A percentile compares a stretch with the other conserved stretches of the same genome.
Conservation (phyloP, 1,140 invertebrate genomes). For the Drosophila repleta region DNA sequence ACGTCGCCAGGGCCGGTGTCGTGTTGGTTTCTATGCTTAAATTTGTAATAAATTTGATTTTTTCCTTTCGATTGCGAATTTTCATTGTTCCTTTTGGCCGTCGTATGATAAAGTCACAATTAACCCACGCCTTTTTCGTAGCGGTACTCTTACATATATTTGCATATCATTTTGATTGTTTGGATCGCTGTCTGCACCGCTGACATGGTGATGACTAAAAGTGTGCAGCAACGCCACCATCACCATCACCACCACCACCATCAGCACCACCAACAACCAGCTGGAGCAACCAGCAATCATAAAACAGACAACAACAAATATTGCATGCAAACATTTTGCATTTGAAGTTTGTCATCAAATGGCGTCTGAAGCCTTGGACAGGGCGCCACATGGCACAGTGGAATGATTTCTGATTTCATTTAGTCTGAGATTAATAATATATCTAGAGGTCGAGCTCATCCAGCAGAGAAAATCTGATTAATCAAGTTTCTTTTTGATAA, state of each 20-base stretch:
- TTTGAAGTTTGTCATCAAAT: conserved; percentile 81
- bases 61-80: conserved; percentile 80
- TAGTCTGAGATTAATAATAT: background rate
- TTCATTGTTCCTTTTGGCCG: conserved; percentile 56
- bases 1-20: conserved; percentile 48
- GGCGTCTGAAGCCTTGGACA: conserved; percentile 55
- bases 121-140: conserved; percentile 83
- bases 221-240: conserved; percentile 58
- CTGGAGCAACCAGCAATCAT: conserved; percentile 60
- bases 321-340: conserved; percentile 73
- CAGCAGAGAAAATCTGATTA: too few relatives aligned
- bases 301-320: conserved; percentile 57
- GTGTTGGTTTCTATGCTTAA: conserved; percentile 76
- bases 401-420: background rate
- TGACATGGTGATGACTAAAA: conserved; percentile 78
- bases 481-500: too few relatives aligned
- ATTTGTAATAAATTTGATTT: conserved; percentile 83
- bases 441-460: too few relatives aligned
- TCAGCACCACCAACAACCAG: conserved; percentile 29
- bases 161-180: conserved; percentile 83
- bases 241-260: conserved; percentile 28
- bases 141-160: conserved; percentile 83
- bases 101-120: conserved; percentile 81
- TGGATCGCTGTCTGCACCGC: conserved; percentile 61
- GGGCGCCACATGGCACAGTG: conserved; percentile 48